Percentiles rank a stretch among this genome's conserved stretches.
phyloP scores from a whole-genome alignment of 2,888 invertebrate genomes.

The Mesochorus sp. region DNA sequence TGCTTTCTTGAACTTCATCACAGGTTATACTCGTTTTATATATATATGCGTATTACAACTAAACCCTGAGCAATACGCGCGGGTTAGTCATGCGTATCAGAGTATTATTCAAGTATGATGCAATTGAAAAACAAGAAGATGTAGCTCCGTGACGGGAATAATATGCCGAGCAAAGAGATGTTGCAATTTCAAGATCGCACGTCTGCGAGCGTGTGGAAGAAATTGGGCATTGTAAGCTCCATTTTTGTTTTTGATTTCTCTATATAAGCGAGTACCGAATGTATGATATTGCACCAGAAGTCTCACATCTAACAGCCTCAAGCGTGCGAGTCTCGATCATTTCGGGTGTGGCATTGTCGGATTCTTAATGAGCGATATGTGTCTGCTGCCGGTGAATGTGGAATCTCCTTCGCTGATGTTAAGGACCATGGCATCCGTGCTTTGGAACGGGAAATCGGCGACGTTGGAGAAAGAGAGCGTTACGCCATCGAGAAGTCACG shows the following conservation, averaged over 20 bases:
- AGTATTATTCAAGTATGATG: background rate
- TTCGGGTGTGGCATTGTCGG: constrained; percentile 9
- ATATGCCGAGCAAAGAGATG: constrained; percentile 11
- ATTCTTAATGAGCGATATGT: constrained; percentile 11
- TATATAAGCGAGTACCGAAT: background rate
- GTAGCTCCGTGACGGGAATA: background rate
- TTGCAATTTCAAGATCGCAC: constrained; percentile 1
- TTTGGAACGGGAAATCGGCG: constrained; percentile 28
- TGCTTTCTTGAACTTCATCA: background rate
- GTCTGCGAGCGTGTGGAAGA: background rate
- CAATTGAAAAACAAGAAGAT: constrained; percentile 14
- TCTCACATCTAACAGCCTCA: background rate
- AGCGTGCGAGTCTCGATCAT: constrained; percentile 15
- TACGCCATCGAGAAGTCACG: constrained; percentile 21
- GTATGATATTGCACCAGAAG: background rate
- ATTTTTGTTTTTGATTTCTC: background rate
- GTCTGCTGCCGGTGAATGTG: background rate
- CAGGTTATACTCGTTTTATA: background rate
- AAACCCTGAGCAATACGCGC: background rate
- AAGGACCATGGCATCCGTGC: background rate
- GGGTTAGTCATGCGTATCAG: background rate
- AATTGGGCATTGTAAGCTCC: background rate
- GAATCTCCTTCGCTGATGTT: background rate
- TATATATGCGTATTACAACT: background rate
- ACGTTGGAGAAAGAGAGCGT: constrained; percentile 6